Conservation (phyloP, 2,888 invertebrate genomes). For the Tachina fera region DNA sequence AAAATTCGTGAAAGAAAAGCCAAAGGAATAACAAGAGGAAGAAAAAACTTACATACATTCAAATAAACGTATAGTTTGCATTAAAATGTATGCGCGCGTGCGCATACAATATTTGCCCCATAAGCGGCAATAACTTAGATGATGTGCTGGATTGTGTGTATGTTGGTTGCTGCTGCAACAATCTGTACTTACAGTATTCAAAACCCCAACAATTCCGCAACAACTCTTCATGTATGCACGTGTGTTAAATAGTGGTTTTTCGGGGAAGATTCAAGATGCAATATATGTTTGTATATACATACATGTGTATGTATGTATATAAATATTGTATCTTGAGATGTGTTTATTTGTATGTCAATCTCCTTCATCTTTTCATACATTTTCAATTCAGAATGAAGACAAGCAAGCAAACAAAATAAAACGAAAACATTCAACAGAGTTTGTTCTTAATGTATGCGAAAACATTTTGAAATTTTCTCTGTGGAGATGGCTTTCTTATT, state of each 20-base stretch:
- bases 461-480: slow-evolving; percentile 47
- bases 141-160: slow-evolving; percentile 54
- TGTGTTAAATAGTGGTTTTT: slow-evolving; percentile 45
- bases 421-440: slow-evolving; percentile 17
- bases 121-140: slow-evolving; percentile 63
- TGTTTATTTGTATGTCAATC: slow-evolving; percentile 47
- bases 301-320: not conserved
- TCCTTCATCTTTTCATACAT: slow-evolving; percentile 55
- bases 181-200: slow-evolving; percentile 30
- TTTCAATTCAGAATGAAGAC: slow-evolving; percentile 32
- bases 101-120: slow-evolving; percentile 78
- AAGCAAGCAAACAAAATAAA: slow-evolving; percentile 43
- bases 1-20: slow-evolving; percentile 13
- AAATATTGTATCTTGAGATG: not conserved
- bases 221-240: slow-evolving; percentile 25
- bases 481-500: not conserved
- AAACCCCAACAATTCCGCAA: slow-evolving; percentile 17
- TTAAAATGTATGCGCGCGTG: slow-evolving; percentile 76
- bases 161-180: slow-evolving; percentile 13
- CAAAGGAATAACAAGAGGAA: slow-evolving; percentile 48
- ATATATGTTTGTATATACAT: not conserved
- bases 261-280: slow-evolving; percentile 36
- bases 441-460: slow-evolving; percentile 23
- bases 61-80: slow-evolving; percentile 65
- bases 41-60: slow-evolving; percentile 47